Evolutionary conservation across 2,113 vertebrate genomes (phyloP).

Genomic region (Motacilla tschutschensis): DNA sequence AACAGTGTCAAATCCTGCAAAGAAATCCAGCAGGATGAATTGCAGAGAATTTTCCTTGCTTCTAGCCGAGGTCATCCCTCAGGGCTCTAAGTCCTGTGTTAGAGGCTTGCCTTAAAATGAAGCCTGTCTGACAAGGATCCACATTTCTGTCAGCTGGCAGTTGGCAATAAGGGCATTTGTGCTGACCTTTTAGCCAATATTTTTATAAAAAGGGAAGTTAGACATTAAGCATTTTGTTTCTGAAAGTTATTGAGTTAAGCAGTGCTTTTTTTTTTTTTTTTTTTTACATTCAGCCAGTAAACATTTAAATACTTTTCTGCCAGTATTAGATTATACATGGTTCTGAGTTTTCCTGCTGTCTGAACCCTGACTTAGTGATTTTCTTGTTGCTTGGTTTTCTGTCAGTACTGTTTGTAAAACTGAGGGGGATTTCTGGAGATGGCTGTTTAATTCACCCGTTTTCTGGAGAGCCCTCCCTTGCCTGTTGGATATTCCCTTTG

Average conservation of each 20-base stretch:
- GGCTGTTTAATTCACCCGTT: background rate
- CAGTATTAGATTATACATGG: background rate
- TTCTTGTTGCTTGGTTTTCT: background rate
- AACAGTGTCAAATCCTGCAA: slow-evolving; percentile 26
- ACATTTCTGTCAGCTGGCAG: background rate
- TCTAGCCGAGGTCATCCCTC: background rate
- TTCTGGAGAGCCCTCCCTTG: background rate
- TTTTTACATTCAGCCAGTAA: background rate
- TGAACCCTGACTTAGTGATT: background rate
- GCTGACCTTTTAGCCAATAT: background rate
- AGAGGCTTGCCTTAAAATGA: slow-evolving; percentile 16
- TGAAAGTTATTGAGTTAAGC: background rate
- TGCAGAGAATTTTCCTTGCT: slow-evolving; percentile 30
- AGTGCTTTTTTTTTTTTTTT: background rate
- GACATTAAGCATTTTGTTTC: background rate
- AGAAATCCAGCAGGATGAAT: slow-evolving; percentile 33
- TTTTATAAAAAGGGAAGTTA: background rate
- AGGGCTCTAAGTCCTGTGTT: background rate
- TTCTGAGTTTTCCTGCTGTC: background rate
- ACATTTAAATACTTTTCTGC: background rate
- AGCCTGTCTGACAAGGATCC: slow-evolving; percentile 26
- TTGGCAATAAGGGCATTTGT: background rate
- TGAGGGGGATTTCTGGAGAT: background rate
- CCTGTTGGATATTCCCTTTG: background rate
- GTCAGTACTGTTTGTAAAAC: background rate